Percentiles rank a stretch among this genome's conserved stretches.
Evolutionary conservation across 2,113 vertebrate genomes (phyloP).

Genomic region (Polypterus bichir): DNA sequence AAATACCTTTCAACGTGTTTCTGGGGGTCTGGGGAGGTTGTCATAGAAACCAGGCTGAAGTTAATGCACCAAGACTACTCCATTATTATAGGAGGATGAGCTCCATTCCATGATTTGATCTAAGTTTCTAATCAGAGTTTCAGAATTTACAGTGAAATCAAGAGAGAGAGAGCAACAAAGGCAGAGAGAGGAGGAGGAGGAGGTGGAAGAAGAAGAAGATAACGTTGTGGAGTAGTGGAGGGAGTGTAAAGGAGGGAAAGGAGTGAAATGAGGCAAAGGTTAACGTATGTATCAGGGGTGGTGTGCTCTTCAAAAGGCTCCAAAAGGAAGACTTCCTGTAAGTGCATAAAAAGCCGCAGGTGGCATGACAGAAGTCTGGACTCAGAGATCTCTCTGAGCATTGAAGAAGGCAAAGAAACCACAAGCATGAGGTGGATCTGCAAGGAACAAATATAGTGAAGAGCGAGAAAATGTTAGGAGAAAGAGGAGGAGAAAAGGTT

Average conservation of each 20-base stretch:
- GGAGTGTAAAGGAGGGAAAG: not conserved
- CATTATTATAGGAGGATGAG: constrained; percentile 45
- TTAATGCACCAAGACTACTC: constrained; percentile 41
- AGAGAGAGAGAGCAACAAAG: not conserved
- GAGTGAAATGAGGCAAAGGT: no score
- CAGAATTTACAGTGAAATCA: not conserved
- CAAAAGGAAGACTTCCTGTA: no score
- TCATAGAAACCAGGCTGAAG: constrained; percentile 38
- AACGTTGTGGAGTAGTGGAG: not conserved
- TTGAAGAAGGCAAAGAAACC: no score
- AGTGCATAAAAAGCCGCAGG: no score
- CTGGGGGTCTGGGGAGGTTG: constrained; percentile 32
- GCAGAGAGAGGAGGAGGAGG: not conserved
- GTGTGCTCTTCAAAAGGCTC: no score
- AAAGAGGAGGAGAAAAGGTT: no score
- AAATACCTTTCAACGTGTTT: constrained; percentile 27
- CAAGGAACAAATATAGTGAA: no score
- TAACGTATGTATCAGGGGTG: no score
- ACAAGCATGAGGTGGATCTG: no score
- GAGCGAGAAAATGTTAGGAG: no score
- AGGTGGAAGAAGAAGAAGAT: not conserved
- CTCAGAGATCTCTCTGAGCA: no score
- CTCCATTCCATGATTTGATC: constrained; percentile 44
- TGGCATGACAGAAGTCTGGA: no score
- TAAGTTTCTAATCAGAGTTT: constrained; percentile 6